Base-by-base conservation (phyloP, 2,113 vertebrate species). In the Orientallactaga bullata region DNA sequence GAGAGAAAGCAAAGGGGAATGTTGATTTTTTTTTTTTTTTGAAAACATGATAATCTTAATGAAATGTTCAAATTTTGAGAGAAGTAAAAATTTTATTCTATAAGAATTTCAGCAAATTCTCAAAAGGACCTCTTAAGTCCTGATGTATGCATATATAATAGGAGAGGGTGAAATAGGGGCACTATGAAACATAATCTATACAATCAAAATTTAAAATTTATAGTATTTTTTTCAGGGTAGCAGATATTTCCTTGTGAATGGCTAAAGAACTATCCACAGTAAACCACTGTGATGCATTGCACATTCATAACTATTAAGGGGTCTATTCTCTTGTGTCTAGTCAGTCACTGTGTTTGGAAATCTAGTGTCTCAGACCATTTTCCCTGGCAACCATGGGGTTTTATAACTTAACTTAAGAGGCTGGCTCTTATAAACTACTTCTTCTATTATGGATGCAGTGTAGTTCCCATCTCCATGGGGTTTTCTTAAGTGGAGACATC, bases 51-150 rank as follows among this genome's bases (percentile, higher is more conserved):
- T n/a, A 66, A 30, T 55, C 55, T 55, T 55, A 55, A 2, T 55
- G 55, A 55, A 55, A 72, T 74, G 51, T 16, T 89, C 12, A 85
- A 80, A 55, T 84, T 72, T 69, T 35, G 15, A 89, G 35, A 85
- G 79, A 88, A 80, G 9, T 15, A 61, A 93, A 93, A 91, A 66
- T 16, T 16, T 89, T 58, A 63, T 16, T 88, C 37, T 85, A 73
- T 20, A 86, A 72, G 55, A 91, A 82, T 83, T 84, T 77, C 26
- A 55, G 78, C 94, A 93, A 91, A 69, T 68, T 93, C 93, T 91
- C 55, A 35, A 95, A 95, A 60, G 89, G 35, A 66, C 6, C 37
- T 74, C 28, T 58, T 30, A 42, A 35, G 26, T 63, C 30, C 73
- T 65, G 69, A 30, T 24, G 12, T 7, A n/a, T 24, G 6, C 55